Percentiles rank a stretch among this genome's conserved stretches.
Conservation (phyloP, 2,888 invertebrate species). For the Trichogramma dendrolimi region DNA sequence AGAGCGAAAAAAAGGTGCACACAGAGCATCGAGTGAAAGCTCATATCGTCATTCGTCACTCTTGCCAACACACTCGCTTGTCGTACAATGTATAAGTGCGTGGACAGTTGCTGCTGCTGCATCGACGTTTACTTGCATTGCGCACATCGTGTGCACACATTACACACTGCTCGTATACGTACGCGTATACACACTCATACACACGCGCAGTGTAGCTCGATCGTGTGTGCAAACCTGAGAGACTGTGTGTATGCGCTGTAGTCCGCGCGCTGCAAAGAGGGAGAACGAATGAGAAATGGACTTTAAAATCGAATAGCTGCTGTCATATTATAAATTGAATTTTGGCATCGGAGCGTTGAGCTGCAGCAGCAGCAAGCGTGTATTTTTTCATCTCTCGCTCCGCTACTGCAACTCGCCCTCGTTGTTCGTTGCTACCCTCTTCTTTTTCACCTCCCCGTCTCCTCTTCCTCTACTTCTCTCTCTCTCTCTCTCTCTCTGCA, state of each 20-base stretch:
- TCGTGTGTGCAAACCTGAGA: too few relatives aligned
- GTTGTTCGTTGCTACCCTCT: conserved; percentile 16
- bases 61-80: conserved; percentile 7
- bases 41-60: conserved; percentile 29
- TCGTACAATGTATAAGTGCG: too few relatives aligned
- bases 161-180: conserved; percentile 6
- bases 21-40: conserved; percentile 1
- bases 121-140: conserved; percentile 24
- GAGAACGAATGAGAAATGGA: conserved; percentile 45
- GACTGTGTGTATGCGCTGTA: not conserved
- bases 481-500: conserved; percentile 5
- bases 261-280: not conserved
- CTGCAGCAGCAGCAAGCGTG: conserved; percentile 26
- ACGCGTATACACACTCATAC: conserved; percentile 6
- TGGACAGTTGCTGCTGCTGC: conserved; percentile 9
- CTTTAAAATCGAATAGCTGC: conserved; percentile 49
- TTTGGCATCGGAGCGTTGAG: conserved; percentile 41
- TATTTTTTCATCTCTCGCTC: conserved; percentile 36
- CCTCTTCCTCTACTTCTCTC: conserved; percentile 24
- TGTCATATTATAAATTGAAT: conserved; percentile 51
- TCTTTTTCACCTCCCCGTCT: conserved; percentile 21
- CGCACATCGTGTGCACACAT: too few relatives aligned
- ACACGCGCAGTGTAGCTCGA: not conserved
- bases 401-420: conserved; percentile 15
- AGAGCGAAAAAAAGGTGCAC: too few relatives aligned